Evolutionary conservation across 2,113 vertebrate species (phyloP), one percentile per base, ranked within the genome.

Genomic region (Mionectes macconnelli): DNA sequence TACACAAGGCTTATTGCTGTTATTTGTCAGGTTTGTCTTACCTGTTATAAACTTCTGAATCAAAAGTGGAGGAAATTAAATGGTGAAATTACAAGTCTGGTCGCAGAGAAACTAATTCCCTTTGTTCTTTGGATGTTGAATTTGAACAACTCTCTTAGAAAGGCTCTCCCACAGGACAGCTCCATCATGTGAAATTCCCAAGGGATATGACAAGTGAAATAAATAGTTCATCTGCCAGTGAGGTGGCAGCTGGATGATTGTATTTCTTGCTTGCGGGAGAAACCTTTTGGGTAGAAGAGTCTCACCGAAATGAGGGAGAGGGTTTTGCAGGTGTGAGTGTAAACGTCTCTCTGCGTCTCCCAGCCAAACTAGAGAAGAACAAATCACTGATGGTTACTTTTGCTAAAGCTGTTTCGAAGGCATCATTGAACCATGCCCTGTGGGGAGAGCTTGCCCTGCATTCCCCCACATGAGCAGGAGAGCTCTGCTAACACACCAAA

Each of bases 181-280:
- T 89, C 40, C n/a, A 42, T 87, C 55, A 44, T 56, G 19, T 40
- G 40, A 82, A 76, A 84, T 81, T 93, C 84, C 73, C 50, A 77
- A 85, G 64, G 57, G 70, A 59, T 72, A 45, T 90, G 73, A 47
- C 33, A 90, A 93, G 50, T 77, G 73, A 95, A 84, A 93, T 63
- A 72, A 91, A 84, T 73, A 92, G 53, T 49, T 64, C 37, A 47
- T 60, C 92, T 89, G 31, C 77, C 96, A 94, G 92, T 84, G 89
- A 78, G 44, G 7, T 50, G 53, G 31, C 56, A 94, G 50, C 30
- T 91, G 45, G 22, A 37, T 90, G 66, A 60, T 25, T 77, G 44
- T 56, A 60, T 74, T 76, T 90, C 42, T 31, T 79, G 52, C 28
- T 66, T 37, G 40, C n/a, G 68, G 27, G 40, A 88, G 47, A 85